Percentiles rank a stretch among this genome's conserved stretches.
phyloP scores from a whole-genome alignment of 2,797 vertebrate species.

The Liparis tanakae region DNA sequence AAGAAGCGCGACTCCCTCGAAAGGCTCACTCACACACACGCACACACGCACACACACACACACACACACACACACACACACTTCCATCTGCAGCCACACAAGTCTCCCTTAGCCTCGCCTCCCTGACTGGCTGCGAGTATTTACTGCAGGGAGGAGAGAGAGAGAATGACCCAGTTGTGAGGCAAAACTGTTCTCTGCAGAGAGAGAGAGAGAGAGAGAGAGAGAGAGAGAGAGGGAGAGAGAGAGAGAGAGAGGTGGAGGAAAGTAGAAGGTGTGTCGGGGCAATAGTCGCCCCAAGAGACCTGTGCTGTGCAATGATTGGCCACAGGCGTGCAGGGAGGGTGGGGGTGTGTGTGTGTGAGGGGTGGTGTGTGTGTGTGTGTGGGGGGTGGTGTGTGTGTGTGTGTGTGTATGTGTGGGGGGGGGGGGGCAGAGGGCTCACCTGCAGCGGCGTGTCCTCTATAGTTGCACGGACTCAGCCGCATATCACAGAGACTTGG shows the following conservation, averaged over 20 bases:
- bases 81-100: slow-evolving; percentile 45
- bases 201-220: slow-evolving; percentile 30
- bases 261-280: slow-evolving; percentile 57
- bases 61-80: not conserved
- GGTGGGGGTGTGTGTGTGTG: slow-evolving; percentile 31
- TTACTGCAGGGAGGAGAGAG: slow-evolving; percentile 73
- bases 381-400: too few relatives aligned
- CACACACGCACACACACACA: not conserved
- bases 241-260: slow-evolving; percentile 49
- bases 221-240: slow-evolving; percentile 15
- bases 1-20: slow-evolving; percentile 16
- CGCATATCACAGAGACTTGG: slow-evolving; percentile 63
- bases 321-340: slow-evolving; percentile 52
- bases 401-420: too few relatives aligned
- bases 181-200: slow-evolving; percentile 71
- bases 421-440: slow-evolving; percentile 48
- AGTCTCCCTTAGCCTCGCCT: slow-evolving; percentile 45
- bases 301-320: slow-evolving; percentile 61
- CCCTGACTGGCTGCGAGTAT: slow-evolving; percentile 58
- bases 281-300: slow-evolving; percentile 57
- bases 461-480: slow-evolving; percentile 50
- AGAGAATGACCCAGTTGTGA: slow-evolving; percentile 83
- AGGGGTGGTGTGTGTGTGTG: too few relatives aligned
- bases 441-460: slow-evolving; percentile 74
- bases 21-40: not conserved